These are phyloP conservation scores for Caenorhabditis imperialis DNA, from an alignment of 2,888 invertebrate species.

Conservation along the genomic window DNA sequence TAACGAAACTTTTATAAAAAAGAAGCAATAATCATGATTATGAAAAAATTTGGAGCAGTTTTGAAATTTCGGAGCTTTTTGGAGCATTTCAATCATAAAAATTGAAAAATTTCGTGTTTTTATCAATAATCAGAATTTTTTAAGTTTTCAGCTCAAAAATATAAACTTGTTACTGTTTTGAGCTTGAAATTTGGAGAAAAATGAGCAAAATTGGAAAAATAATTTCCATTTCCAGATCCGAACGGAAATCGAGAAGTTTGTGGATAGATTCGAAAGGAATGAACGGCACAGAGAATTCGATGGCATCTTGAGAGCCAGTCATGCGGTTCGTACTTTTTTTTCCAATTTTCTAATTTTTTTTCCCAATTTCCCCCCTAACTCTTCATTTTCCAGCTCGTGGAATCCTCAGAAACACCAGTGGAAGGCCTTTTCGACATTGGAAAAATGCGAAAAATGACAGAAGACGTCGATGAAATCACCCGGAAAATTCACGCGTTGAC, in stretches of 20 bases:
- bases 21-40: too few relatives aligned
- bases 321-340: too few relatives aligned
- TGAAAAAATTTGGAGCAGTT: too few relatives aligned
- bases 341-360: too few relatives aligned
- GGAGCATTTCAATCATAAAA: too few relatives aligned
- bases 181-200: too few relatives aligned
- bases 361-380: neutral
- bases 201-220: neutral
- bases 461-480: conserved; percentile 46
- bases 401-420: conserved; percentile 62
- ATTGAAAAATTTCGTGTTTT: conserved; percentile 4
- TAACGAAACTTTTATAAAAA: too few relatives aligned
- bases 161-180: too few relatives aligned
- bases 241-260: conserved; percentile 59
- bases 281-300: conserved; percentile 67
- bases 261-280: conserved; percentile 64
- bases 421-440: conserved; percentile 61
- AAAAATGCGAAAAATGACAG: conserved; percentile 56
- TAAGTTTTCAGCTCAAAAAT: too few relatives aligned
- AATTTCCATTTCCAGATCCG: conserved; percentile 33
- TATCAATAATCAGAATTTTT: neutral
- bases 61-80: too few relatives aligned
- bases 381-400: conserved; percentile 55
- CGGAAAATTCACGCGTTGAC: conserved; percentile 43
- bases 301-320: conserved; percentile 65